phyloP scores from a whole-genome alignment of 1,140 invertebrate genomes.

The Calliopsis andreniformis region DNA sequence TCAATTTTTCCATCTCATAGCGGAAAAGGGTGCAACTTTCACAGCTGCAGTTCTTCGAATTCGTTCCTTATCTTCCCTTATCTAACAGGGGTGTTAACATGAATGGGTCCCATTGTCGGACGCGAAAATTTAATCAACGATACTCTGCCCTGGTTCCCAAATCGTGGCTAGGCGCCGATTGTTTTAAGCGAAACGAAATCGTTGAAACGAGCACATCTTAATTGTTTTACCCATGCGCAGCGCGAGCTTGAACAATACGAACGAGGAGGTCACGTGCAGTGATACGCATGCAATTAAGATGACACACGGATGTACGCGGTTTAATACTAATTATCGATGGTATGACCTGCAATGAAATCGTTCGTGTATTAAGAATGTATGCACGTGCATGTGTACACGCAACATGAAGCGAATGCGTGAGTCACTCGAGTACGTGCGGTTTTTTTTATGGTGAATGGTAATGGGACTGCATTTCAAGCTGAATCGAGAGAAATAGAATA shows the following conservation, averaged over 20 bases:
- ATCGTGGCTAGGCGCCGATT: background rate
- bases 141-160: slow-evolving; percentile 7
- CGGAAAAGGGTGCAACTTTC: background rate
- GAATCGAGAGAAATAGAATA: no score
- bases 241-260: no score
- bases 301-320: slow-evolving; percentile 18
- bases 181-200: background rate
- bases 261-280: slow-evolving; percentile 9
- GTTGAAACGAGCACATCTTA: background rate
- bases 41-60: background rate
- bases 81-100: background rate
- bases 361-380: background rate
- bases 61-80: slow-evolving; percentile 22
- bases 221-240: background rate
- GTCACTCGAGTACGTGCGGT: background rate
- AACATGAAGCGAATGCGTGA: background rate
- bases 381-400: background rate
- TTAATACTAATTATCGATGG: slow-evolving; percentile 37
- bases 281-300: slow-evolving; percentile 21
- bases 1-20: background rate
- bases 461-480: no score
- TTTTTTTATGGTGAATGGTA: no score
- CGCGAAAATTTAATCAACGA: slow-evolving; percentile 36
- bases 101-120: slow-evolving; percentile 3
- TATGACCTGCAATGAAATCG: background rate